Conservation (phyloP, 23 tunicate species). For the Phallusia fumigata region DNA sequence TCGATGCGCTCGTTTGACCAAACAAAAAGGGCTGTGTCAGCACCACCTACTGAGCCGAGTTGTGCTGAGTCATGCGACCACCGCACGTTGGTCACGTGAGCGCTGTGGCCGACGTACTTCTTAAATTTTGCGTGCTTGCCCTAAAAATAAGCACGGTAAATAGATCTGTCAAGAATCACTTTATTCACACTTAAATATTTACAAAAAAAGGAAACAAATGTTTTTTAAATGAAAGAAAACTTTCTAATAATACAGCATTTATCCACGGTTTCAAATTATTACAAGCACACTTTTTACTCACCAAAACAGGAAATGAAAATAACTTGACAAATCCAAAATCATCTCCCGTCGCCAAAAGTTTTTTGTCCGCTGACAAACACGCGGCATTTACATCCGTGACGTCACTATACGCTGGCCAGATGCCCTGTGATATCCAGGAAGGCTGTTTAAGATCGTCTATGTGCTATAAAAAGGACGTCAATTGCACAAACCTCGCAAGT, state of each 20-base stretch:
- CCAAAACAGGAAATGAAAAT: conserved; percentile 72
- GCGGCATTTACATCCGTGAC: conserved; percentile 95
- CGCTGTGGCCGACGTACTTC: conserved; percentile 93
- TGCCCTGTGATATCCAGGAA: conserved; percentile 43
- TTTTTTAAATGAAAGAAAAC: no score
- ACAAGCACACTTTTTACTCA: not conserved
- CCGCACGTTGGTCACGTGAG: conserved; percentile 96
- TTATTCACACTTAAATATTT: not conserved
- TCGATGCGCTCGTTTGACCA: conserved; percentile 57
- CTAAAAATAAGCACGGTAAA: not conserved
- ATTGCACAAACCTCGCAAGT: conserved; percentile 44
- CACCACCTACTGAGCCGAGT: conserved; percentile 62
- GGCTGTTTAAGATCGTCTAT: no score
- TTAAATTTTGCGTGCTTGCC: conserved; percentile 89
- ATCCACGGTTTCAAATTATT: no score
- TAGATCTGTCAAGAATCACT: not conserved
- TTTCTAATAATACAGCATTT: no score
- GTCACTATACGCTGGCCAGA: conserved; percentile 98
- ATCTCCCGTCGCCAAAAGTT: conserved; percentile 83
- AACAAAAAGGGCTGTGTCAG: conserved; percentile 62
- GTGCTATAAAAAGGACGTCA: no score
- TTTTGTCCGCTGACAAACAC: conserved; percentile 32
- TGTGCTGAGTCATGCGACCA: conserved; percentile 77
- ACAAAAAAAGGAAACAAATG: not conserved
- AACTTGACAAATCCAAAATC: conserved; percentile 95